phyloP scores from a whole-genome alignment of 53 echinoderm and acorn worm genomes.

The Henricia sp. region DNA sequence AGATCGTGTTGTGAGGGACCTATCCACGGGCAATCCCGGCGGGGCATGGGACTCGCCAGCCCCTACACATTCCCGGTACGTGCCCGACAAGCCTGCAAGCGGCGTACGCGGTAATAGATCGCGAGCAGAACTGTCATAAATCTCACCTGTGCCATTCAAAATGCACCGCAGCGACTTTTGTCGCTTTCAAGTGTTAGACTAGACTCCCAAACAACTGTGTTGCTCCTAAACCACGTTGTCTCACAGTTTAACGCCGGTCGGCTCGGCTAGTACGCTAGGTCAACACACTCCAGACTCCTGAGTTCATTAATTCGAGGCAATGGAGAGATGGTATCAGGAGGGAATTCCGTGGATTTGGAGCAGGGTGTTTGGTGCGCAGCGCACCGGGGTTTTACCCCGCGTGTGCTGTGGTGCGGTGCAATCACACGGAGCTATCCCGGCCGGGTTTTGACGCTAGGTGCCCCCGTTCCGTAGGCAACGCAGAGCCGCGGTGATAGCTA shows the following conservation, averaged over 20 bases:
- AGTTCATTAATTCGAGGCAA: slow-evolving; percentile 56
- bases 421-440: too few relatives aligned
- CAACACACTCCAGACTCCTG: slow-evolving; percentile 45
- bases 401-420: slow-evolving; percentile 9
- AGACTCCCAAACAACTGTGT: background rate
- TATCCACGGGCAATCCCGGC: slow-evolving; percentile 41
- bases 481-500: slow-evolving; percentile 3
- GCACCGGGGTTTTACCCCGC: slow-evolving; percentile 46
- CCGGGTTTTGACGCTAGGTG: background rate
- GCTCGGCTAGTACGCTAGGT: too few relatives aligned
- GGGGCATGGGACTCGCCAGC: slow-evolving; percentile 16
- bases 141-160: slow-evolving; percentile 62
- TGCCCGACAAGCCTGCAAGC: slow-evolving; percentile 46
- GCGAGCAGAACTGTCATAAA: slow-evolving; percentile 29
- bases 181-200: slow-evolving; percentile 45
- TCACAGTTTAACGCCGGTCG: too few relatives aligned
- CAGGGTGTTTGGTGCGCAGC: slow-evolving; percentile 46
- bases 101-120: slow-evolving; percentile 41
- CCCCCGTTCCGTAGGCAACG: background rate
- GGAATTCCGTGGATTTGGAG: slow-evolving; percentile 3
- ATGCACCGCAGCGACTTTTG: slow-evolving; percentile 56
- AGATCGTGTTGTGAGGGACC: slow-evolving; percentile 39
- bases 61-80: slow-evolving; percentile 50
- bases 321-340: slow-evolving; percentile 48
- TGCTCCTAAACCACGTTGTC: slow-evolving; percentile 42